Evolutionary conservation across 2,113 vertebrate genomes (phyloP).

Genomic region (Bucco capensis): DNA sequence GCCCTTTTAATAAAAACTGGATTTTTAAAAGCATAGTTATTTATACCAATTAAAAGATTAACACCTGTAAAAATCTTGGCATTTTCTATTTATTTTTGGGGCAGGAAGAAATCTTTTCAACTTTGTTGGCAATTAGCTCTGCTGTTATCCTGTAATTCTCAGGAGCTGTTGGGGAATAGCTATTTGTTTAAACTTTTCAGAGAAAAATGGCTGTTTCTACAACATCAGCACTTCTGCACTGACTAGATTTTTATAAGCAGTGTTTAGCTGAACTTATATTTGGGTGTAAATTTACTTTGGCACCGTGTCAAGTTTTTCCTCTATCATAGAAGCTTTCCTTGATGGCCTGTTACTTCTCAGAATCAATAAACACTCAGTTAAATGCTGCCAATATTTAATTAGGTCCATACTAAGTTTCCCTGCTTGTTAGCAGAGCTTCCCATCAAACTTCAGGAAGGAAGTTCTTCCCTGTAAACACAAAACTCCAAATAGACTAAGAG

Average conservation of each 20-base stretch:
- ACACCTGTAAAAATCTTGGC: background rate
- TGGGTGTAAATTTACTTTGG: background rate
- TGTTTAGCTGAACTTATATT: background rate
- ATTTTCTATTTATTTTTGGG: background rate
- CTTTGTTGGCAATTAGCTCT: background rate
- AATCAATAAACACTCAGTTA: background rate
- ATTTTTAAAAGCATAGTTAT: background rate
- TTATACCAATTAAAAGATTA: background rate
- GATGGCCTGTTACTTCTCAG: background rate
- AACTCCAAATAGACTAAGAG: background rate
- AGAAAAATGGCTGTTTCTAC: background rate
- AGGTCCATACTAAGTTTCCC: background rate
- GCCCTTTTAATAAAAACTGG: background rate
- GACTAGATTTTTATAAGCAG: background rate
- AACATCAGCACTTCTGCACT: background rate
- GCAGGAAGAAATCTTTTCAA: background rate
- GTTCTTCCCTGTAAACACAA: background rate
- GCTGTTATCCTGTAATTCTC: background rate
- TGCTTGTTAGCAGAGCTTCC: background rate
- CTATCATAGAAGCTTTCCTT: background rate
- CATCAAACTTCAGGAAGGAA: constrained; percentile 19
- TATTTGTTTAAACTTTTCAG: background rate
- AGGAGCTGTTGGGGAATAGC: background rate
- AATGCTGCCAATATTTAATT: constrained; percentile 8
- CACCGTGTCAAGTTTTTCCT: background rate